phyloP scores from a whole-genome alignment of 2,113 vertebrate genomes.

The Esox niger region DNA sequence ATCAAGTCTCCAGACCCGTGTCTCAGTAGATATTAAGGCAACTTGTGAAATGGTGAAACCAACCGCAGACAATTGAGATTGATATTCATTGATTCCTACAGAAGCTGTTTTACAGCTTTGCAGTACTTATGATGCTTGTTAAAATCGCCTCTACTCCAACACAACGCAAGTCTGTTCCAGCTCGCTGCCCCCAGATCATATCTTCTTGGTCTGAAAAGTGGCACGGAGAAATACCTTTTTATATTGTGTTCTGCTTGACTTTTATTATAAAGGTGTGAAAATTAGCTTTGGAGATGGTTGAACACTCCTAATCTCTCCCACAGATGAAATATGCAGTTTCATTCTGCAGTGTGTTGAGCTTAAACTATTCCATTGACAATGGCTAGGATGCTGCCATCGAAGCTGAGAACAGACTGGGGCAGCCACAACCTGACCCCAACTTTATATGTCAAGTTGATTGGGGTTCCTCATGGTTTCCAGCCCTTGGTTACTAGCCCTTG shows the following conservation, averaged over 20 bases:
- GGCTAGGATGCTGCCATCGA: not conserved
- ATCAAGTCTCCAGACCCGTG: not conserved
- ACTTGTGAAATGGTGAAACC: not conserved
- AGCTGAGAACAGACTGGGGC: constrained; percentile 9
- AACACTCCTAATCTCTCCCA: not conserved
- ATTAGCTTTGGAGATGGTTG: not conserved
- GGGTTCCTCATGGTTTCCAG: constrained; percentile 33
- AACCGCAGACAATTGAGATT: not conserved
- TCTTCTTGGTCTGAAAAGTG: constrained; percentile 1
- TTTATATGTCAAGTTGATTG: constrained; percentile 14
- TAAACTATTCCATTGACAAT: not conserved
- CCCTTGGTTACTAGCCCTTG: too few species aligned
- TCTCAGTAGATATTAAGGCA: not conserved
- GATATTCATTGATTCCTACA: not conserved
- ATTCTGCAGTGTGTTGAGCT: constrained; percentile 4
- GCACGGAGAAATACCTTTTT: constrained; percentile 7
- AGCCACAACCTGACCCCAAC: constrained; percentile 18
- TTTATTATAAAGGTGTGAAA: not conserved
- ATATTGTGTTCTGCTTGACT: not conserved
- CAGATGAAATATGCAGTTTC: constrained; percentile 8
- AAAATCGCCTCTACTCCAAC: not conserved
- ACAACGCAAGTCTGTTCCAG: not conserved
- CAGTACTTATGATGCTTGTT: not conserved
- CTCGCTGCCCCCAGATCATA: not conserved
- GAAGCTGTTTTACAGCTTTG: not conserved